These are phyloP conservation scores for Choristoneura fumiferana DNA, from an alignment of 1,140 invertebrate genomes.

Conservation along the genomic window DNA sequence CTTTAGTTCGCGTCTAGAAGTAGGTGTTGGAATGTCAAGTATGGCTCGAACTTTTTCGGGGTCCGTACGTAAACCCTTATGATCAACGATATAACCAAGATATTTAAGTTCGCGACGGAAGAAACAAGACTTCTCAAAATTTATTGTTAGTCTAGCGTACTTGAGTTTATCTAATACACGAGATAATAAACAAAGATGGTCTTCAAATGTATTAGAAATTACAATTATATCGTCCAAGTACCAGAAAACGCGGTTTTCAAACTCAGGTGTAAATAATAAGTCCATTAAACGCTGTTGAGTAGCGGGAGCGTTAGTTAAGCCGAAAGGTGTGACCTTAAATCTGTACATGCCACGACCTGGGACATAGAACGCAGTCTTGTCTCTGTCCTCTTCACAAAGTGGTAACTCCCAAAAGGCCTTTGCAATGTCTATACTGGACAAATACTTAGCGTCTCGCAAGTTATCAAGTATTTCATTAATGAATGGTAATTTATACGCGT, in stretches of 20 bases:
- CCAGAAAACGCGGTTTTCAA: conserved; percentile 38
- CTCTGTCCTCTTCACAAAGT: conserved; percentile 23
- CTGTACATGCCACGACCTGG: conserved; percentile 39
- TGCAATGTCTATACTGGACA: conserved; percentile 41
- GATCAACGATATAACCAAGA: conserved; percentile 34
- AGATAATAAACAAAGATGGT: conserved; percentile 42
- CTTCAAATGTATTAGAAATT: conserved; percentile 44
- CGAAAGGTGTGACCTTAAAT: conserved; percentile 54
- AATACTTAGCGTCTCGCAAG: conserved; percentile 15
- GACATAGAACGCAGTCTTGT: conserved; percentile 62
- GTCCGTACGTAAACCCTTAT: no score
- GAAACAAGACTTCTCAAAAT: conserved; percentile 39
- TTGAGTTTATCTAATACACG: conserved; percentile 24
- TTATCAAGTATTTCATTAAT: conserved; percentile 44
- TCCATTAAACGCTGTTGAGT: conserved; percentile 65
- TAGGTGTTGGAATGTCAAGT: no score
- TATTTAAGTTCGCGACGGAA: conserved; percentile 42
- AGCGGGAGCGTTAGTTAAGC: conserved; percentile 51
- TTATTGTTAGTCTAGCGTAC: conserved; percentile 28
- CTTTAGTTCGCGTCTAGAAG: no score
- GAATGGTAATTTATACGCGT: conserved; percentile 33
- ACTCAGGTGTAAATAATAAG: conserved; percentile 42
- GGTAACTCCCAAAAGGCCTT: conserved; percentile 47
- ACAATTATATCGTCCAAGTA: conserved; percentile 59
- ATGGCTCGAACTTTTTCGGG: no score